phyloP scores from a whole-genome alignment of 2,888 invertebrate species.

The Lasioglossum villosulum region DNA sequence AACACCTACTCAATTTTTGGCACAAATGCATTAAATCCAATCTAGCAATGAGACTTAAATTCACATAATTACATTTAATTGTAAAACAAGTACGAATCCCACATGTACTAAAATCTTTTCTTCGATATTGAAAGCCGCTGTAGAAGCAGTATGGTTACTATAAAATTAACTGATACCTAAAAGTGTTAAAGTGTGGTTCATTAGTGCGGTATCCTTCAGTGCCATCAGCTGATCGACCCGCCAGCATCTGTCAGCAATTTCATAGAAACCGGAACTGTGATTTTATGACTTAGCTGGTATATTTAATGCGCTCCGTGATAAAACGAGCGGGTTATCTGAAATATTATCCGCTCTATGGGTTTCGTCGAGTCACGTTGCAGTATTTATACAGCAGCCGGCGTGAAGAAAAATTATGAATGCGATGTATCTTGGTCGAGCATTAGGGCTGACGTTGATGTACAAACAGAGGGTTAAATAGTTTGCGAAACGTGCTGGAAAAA shows the following conservation, averaged over 20 bases:
- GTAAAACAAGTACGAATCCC: neutral
- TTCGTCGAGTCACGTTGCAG: conserved; percentile 33
- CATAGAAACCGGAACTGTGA: conserved; percentile 11
- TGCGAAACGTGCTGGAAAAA: conserved; percentile 27
- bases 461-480: conserved; percentile 13
- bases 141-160: neutral
- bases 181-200: neutral
- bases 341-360: conserved; percentile 11
- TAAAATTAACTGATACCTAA: neutral
- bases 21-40: no score
- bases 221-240: neutral
- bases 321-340: conserved; percentile 3
- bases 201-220: neutral
- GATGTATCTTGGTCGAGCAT: conserved; percentile 26
- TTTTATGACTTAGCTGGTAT: conserved; percentile 9
- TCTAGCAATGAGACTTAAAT: no score
- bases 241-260: conserved; percentile 10
- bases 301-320: conserved; percentile 15
- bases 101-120: neutral
- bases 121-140: neutral
- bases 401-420: conserved; percentile 18
- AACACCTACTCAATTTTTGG: no score
- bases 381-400: conserved; percentile 20
- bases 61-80: neutral
- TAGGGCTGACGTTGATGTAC: conserved; percentile 38